These are phyloP conservation scores for Seriola rivoliana DNA, from an alignment of 2,113 vertebrate species.

Conservation along the genomic window DNA sequence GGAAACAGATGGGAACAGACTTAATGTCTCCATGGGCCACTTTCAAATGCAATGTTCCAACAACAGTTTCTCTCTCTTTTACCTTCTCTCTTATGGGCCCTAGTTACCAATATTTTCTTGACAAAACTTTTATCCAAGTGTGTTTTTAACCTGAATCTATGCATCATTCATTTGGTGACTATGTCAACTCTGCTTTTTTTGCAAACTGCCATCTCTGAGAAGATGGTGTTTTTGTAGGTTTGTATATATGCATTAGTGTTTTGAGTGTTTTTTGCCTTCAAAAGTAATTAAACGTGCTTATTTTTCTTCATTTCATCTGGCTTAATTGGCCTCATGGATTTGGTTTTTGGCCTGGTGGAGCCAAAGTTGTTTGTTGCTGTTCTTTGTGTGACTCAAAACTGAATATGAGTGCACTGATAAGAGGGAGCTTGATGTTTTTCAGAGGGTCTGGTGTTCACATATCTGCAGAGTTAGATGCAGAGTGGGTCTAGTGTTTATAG, in stretches of 20 bases:
- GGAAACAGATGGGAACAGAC: constrained; percentile 56
- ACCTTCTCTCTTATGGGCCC: background rate
- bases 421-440: constrained; percentile 29
- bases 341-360: constrained; percentile 6
- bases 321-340: constrained; percentile 21
- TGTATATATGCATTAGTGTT: background rate
- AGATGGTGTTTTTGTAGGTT: background rate
- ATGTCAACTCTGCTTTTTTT: background rate
- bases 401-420: constrained; percentile 34
- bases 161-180: background rate
- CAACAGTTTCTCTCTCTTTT: constrained; percentile 15
- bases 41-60: constrained; percentile 53
- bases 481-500: constrained; percentile 20
- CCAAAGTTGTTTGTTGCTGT: constrained; percentile 8
- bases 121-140: constrained; percentile 10
- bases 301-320: background rate
- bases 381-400: constrained; percentile 20
- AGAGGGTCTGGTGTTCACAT: constrained; percentile 10
- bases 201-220: background rate
- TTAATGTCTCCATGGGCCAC: constrained; percentile 48
- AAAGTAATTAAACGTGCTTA: background rate
- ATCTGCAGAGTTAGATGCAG: constrained; percentile 8
- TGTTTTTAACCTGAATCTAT: constrained; percentile 19
- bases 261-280: background rate
- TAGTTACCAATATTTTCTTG: background rate